These are phyloP conservation scores for Ladona fulva DNA, from an alignment of 1,140 invertebrate genomes.

Conservation along the genomic window DNA sequence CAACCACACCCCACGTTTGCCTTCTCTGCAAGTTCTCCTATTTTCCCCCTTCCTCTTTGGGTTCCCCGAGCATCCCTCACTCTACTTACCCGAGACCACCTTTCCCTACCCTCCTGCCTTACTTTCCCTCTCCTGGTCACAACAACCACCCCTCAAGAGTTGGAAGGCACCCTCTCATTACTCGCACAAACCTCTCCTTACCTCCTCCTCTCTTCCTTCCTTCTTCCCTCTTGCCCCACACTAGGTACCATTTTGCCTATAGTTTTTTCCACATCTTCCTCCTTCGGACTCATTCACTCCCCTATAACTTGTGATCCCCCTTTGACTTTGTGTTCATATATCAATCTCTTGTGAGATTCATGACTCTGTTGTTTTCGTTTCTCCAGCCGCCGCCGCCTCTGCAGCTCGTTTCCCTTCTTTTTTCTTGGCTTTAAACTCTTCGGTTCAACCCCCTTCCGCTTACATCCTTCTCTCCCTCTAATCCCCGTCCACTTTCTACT, in stretches of 20 bases:
- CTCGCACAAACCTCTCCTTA: neutral
- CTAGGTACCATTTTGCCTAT: neutral
- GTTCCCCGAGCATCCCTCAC: too few relatives aligned
- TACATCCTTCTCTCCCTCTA: neutral
- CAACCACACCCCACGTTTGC: neutral
- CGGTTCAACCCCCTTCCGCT: neutral
- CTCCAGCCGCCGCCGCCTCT: neutral
- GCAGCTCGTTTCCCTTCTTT: neutral
- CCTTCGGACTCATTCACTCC: neutral
- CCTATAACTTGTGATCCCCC: neutral
- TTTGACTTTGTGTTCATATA: neutral
- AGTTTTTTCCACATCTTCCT: neutral
- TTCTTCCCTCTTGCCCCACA: neutral
- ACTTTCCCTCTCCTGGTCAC: neutral
- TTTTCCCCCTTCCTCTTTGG: neutral
- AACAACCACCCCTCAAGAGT: neutral
- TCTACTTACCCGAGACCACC: neutral
- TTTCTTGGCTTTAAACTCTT: neutral
- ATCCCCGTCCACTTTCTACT: neutral
- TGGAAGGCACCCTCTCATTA: constrained; percentile 1
- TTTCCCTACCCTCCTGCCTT: neutral
- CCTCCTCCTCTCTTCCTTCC: neutral
- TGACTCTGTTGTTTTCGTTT: neutral
- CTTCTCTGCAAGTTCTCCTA: neutral
- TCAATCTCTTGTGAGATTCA: constrained; percentile 1